Conservation (phyloP, 2,113 vertebrate genomes). For the Pachyramphus minor region DNA sequence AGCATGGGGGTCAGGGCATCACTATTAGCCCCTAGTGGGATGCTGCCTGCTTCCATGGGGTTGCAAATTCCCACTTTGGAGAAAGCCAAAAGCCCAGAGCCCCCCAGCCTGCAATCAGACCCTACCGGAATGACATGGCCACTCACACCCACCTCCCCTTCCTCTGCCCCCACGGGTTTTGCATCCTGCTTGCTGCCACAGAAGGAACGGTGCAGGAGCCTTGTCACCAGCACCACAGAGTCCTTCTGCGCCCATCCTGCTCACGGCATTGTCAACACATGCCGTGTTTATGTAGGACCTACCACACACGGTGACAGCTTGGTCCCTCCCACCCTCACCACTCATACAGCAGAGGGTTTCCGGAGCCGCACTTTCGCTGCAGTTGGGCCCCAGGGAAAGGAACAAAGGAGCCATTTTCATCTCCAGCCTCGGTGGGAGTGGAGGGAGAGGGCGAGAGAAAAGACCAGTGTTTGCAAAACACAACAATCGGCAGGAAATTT, state of each 20-base stretch:
- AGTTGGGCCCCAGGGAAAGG: slow-evolving; percentile 60
- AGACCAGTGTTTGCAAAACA: slow-evolving; percentile 45
- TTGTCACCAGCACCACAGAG: background rate
- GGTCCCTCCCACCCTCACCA: slow-evolving; percentile 7
- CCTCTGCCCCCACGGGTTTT: background rate
- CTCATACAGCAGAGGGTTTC: background rate
- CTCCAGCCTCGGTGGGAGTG: background rate
- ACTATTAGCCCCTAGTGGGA: fast-evolving
- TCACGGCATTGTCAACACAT: background rate
- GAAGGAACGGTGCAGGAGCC: background rate
- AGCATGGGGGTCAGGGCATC: fast-evolving
- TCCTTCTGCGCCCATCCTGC: background rate
- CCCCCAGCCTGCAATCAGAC: background rate
- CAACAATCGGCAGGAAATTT: slow-evolving; percentile 26
- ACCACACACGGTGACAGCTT: background rate
- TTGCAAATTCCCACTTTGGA: background rate
- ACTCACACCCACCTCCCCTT: background rate
- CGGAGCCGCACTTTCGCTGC: slow-evolving; percentile 22
- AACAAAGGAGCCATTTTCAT: slow-evolving; percentile 66
- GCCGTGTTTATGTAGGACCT: background rate
- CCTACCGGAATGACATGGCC: fast-evolving
- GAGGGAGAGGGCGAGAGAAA: slow-evolving; percentile 15
- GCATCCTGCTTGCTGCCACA: background rate
- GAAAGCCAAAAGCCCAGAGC: background rate
- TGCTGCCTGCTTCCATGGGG: background rate